phyloP scores from a whole-genome alignment of 1,140 invertebrate genomes.

The Lepidostoma basale region DNA sequence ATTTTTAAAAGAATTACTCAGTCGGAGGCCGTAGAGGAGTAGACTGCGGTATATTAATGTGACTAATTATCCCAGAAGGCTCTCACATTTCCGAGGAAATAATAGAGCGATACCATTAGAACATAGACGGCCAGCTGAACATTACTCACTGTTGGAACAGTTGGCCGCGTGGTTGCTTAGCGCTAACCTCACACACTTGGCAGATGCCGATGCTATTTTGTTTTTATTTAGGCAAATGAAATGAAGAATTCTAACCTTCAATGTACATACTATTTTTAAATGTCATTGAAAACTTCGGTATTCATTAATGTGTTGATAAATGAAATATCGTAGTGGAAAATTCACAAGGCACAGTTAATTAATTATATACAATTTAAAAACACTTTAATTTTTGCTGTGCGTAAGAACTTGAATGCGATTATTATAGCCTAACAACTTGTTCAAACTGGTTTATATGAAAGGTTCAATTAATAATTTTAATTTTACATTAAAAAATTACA shows the following conservation, averaged over 20 bases:
- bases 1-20: not conserved
- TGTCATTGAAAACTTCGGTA: too few relatives aligned
- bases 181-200: not conserved
- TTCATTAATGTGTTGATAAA: too few relatives aligned
- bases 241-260: conserved; percentile 6
- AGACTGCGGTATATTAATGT: not conserved
- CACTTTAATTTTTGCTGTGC: too few relatives aligned
- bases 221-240: conserved; percentile 6
- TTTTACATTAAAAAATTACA: too few relatives aligned
- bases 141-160: conserved; percentile 11
- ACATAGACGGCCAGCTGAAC: not conserved
- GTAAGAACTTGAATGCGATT: too few relatives aligned
- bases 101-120: conserved; percentile 2
- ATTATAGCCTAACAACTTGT: too few relatives aligned
- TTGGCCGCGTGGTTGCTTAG: not conserved
- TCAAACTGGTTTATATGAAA: too few relatives aligned
- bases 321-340: too few relatives aligned
- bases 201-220: conserved; percentile 8
- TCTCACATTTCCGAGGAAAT: not conserved
- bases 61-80: conserved; percentile 1
- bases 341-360: too few relatives aligned
- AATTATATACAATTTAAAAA: too few relatives aligned
- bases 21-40: not conserved
- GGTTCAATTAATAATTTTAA: too few relatives aligned
- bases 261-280: too few relatives aligned